A percentile compares a stretch with the other conserved stretches of the same genome.
Conservation (phyloP, 2,888 invertebrate species). For the Epiblema foenella region DNA sequence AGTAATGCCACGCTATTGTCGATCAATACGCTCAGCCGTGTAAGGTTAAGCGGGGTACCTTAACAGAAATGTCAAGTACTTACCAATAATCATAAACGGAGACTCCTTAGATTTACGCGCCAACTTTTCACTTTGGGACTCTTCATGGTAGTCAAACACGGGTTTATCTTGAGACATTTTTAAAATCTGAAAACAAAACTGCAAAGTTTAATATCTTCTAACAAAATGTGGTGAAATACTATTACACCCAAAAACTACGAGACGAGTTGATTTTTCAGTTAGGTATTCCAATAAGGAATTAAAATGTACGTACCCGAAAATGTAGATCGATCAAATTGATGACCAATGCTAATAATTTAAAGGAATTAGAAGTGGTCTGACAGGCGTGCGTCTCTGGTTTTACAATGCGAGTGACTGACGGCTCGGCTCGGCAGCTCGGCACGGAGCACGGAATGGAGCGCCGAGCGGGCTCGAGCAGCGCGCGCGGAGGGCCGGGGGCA, state of each 20-base stretch:
- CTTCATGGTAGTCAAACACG: conserved; percentile 82
- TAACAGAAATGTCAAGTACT: conserved; percentile 53
- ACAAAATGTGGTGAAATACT: conserved; percentile 41
- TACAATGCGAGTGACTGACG: conserved; percentile 14
- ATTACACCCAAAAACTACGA: background rate
- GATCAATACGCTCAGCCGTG: conserved; percentile 15
- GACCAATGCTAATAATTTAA: background rate
- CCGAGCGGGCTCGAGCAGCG: background rate
- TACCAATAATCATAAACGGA: conserved; percentile 89
- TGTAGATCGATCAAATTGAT: background rate
- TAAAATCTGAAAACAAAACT: conserved; percentile 43
- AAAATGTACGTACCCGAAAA: background rate
- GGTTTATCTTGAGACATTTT: conserved; percentile 69
- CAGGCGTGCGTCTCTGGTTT: background rate
- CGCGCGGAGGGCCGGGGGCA: background rate
- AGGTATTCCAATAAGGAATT: background rate
- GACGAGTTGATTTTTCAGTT: background rate
- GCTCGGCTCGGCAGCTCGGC: background rate
- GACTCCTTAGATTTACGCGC: conserved; percentile 88
- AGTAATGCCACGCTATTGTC: background rate
- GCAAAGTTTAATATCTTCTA: conserved; percentile 20
- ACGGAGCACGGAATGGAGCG: too few relatives aligned
- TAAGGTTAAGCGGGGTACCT: conserved; percentile 4
- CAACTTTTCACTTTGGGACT: conserved; percentile 81
- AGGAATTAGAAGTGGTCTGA: background rate